Evolutionary conservation across 2,888 invertebrate species (phyloP).

Genomic region (Cloeon dipterum): DNA sequence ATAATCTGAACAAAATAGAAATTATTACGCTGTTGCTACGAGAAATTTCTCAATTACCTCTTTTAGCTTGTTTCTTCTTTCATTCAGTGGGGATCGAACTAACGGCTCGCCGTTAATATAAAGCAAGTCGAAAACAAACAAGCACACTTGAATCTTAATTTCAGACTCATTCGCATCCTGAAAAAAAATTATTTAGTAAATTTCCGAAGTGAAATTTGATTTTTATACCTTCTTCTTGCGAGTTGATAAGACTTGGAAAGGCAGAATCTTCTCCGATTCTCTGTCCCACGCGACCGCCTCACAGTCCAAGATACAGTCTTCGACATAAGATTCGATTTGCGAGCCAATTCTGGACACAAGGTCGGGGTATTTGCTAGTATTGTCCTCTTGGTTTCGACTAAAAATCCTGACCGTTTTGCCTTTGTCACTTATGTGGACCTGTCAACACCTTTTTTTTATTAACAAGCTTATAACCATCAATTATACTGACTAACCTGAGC

Average conservation of each 20-base stretch:
- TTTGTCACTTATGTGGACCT: conserved; percentile 47
- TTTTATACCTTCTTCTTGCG: conserved; percentile 65
- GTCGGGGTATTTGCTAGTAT: conserved; percentile 90
- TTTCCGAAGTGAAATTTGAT: not conserved
- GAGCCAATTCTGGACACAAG: conserved; percentile 40
- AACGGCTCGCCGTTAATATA: conserved; percentile 74
- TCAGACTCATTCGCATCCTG: conserved; percentile 49
- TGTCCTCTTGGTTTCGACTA: conserved; percentile 90
- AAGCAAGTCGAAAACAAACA: conserved; percentile 90
- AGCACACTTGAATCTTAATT: conserved; percentile 76
- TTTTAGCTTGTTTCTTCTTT: conserved; percentile 49
- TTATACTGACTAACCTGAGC: conserved; percentile 47
- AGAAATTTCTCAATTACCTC: too few relatives aligned
- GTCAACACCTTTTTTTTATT: conserved; percentile 6
- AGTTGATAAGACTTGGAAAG: conserved; percentile 89
- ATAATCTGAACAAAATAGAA: conserved; percentile 16
- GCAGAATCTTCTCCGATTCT: conserved; percentile 67
- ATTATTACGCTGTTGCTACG: too few relatives aligned
- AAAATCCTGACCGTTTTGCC: conserved; percentile 56
- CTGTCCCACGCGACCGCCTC: conserved; percentile 95
- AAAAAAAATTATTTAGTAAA: conserved; percentile 8
- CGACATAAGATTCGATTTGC: not conserved
- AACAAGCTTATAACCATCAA: not conserved
- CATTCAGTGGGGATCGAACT: conserved; percentile 49
- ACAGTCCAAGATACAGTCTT: conserved; percentile 69